These are phyloP conservation scores for Colinus virginianus DNA, from an alignment of 2,113 vertebrate species.

Conservation along the genomic window DNA sequence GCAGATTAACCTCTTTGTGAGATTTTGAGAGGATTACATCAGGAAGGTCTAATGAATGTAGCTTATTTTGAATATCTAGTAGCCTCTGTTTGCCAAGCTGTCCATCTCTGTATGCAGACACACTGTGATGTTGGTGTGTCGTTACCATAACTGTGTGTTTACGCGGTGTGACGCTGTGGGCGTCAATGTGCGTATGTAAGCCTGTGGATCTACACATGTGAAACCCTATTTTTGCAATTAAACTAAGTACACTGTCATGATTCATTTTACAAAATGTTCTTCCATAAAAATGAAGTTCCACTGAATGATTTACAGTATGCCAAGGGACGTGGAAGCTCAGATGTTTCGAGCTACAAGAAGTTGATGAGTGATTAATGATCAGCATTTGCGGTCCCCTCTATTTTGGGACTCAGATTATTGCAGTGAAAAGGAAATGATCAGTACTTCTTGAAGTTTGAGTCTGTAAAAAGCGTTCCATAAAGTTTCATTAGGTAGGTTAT, in stretches of 20 bases:
- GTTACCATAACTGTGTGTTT: not conserved
- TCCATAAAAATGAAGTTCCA: not conserved
- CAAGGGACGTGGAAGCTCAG: not conserved
- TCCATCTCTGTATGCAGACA: accelerated
- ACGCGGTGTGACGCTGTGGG: accelerated
- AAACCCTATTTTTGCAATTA: not conserved
- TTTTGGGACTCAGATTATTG: not conserved
- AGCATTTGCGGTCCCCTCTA: accelerated
- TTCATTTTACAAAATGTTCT: not conserved
- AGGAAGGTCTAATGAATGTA: not conserved
- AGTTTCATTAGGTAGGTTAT: slow-evolving; percentile 10
- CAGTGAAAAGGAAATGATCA: not conserved
- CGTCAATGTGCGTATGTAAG: not conserved
- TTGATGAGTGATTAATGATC: not conserved
- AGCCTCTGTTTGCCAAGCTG: not conserved
- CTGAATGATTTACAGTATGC: not conserved
- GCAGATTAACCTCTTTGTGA: not conserved
- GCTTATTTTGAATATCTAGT: not conserved
- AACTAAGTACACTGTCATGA: not conserved
- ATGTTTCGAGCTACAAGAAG: not conserved
- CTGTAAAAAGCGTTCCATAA: not conserved
- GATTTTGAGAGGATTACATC: not conserved
- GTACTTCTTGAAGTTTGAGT: not conserved
- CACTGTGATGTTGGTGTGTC: accelerated
- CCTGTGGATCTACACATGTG: not conserved